Conservation (phyloP, 2,797 vertebrate genomes). For the Centroberyx gerrardi region DNA sequence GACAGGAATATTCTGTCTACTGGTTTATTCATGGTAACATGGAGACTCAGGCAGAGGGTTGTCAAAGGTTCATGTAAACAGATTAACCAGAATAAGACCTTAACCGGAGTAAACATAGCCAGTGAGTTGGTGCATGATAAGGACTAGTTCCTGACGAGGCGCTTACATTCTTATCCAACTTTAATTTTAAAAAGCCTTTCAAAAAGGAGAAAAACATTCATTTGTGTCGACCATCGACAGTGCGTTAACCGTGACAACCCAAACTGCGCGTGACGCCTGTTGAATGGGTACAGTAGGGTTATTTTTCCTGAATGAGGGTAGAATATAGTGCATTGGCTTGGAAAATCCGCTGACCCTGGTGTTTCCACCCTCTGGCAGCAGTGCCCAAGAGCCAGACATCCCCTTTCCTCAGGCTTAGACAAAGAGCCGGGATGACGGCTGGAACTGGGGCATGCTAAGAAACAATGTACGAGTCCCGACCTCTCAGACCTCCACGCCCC, state of each 20-base stretch:
- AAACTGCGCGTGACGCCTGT: slow-evolving; percentile 62
- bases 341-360: slow-evolving; percentile 75
- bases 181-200: too few species aligned
- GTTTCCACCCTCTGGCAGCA: slow-evolving; percentile 62
- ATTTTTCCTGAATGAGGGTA: slow-evolving; percentile 51
- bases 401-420: slow-evolving; percentile 66
- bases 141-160: not conserved
- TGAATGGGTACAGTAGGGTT: slow-evolving; percentile 70
- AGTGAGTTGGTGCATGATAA: not conserved
- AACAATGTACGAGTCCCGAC: slow-evolving; percentile 75
- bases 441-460: slow-evolving; percentile 74
- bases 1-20: too few species aligned
- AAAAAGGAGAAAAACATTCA: not conserved
- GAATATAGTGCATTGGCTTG: slow-evolving; percentile 68
- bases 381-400: slow-evolving; percentile 65
- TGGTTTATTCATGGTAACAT: too few species aligned
- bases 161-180: not conserved
- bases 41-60: too few species aligned
- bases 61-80: too few species aligned
- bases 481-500: slow-evolving; percentile 46
- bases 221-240: slow-evolving; percentile 41
- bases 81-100: too few species aligned
- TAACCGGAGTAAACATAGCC: too few species aligned
- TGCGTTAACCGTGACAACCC: slow-evolving; percentile 34
- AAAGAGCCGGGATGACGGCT: slow-evolving; percentile 71